phyloP scores from a whole-genome alignment of 1,140 invertebrate genomes.

The Brachionus plicatilis region DNA sequence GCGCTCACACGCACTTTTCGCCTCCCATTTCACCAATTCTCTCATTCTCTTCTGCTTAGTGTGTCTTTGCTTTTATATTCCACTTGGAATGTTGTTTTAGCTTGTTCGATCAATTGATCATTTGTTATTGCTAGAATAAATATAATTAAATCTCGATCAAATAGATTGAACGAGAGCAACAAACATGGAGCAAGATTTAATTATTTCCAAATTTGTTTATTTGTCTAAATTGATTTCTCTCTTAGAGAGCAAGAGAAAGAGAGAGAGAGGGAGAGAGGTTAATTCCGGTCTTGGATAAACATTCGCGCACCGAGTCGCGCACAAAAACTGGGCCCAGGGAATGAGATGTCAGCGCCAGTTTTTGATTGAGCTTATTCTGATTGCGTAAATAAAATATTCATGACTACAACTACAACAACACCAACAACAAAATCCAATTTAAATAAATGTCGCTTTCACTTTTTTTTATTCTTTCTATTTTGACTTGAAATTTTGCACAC shows the following conservation, averaged over 20 bases:
- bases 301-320: neutral
- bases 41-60: neutral
- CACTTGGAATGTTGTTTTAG: neutral
- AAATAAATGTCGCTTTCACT: slow-evolving; percentile 21
- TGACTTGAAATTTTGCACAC: neutral
- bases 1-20: neutral
- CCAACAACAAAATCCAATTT: neutral
- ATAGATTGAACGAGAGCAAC: neutral
- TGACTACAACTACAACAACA: no score
- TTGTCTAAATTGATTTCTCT: slow-evolving; percentile 33
- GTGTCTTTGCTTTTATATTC: slow-evolving; percentile 3
- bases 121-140: slow-evolving; percentile 24
- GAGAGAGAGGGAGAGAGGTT: neutral
- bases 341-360: neutral
- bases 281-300: slow-evolving; percentile 25
- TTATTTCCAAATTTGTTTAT: slow-evolving; percentile 36
- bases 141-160: slow-evolving; percentile 36
- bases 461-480: neutral
- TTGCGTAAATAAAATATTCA: slow-evolving; percentile 12
- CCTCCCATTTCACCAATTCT: neutral
- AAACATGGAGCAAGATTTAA: neutral
- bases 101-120: slow-evolving; percentile 31
- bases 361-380: neutral
- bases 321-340: neutral
- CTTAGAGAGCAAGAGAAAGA: neutral